Conservation (phyloP, 2,113 vertebrate genomes). For the Eptesicus fuscus region DNA sequence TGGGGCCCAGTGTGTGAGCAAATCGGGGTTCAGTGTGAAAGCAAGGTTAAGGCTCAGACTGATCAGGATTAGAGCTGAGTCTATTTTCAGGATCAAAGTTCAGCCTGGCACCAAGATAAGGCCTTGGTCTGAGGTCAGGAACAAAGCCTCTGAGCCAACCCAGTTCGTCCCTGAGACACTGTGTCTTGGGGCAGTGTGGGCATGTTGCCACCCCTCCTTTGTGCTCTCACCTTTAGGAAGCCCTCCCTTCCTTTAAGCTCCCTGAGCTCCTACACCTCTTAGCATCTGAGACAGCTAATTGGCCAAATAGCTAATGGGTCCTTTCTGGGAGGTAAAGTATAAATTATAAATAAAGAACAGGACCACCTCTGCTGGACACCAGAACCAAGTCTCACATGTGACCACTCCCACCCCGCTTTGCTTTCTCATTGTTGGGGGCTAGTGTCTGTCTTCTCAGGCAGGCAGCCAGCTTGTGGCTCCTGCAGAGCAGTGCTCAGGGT, state of each 20-base stretch:
- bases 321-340: constrained; percentile 10
- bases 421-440: background rate
- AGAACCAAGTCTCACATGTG: background rate
- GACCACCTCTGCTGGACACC: background rate
- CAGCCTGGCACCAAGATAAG: background rate
- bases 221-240: background rate
- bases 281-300: background rate
- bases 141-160: background rate
- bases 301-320: background rate
- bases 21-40: background rate
- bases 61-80: background rate
- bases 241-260: background rate
- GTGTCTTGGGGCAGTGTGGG: background rate
- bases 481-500: background rate
- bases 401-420: background rate
- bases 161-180: background rate
- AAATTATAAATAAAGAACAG: constrained; percentile 25
- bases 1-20: background rate
- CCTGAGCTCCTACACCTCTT: background rate
- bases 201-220: background rate
- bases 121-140: background rate
- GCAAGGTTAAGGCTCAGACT: background rate
- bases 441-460: background rate
- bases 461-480: background rate
- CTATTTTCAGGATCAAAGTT: background rate